Conservation (phyloP, 2,797 vertebrate genomes). For the Malacoctenus gilli region DNA sequence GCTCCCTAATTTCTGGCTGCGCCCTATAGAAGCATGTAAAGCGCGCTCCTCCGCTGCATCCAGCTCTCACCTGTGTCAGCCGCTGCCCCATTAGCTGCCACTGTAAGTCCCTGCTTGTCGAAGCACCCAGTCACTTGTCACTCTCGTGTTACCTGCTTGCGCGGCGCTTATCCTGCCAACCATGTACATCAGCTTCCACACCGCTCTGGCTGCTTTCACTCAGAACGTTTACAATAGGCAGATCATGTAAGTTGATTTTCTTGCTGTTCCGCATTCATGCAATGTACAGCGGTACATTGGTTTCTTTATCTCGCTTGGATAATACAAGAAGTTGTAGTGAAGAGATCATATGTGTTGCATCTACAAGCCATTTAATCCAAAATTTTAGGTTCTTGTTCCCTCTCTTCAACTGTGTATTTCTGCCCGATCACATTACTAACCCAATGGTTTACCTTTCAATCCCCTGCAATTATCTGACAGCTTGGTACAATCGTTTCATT, state of each 20-base stretch:
- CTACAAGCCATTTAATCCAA: too few species aligned
- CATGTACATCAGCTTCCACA: background rate
- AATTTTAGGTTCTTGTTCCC: too few species aligned
- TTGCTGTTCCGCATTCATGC: too few species aligned
- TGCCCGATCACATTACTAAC: background rate
- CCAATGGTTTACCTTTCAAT: background rate
- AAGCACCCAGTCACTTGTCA: constrained; percentile 15
- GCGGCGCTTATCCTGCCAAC: constrained; percentile 2
- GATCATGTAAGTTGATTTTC: too few species aligned
- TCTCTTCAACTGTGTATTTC: too few species aligned
- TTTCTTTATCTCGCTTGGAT: too few species aligned
- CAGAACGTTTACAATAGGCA: too few species aligned
- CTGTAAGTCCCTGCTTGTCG: constrained; percentile 10
- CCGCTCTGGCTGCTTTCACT: background rate
- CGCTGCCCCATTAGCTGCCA: constrained; percentile 26
- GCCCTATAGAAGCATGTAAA: background rate
- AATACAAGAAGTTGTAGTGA: too few species aligned
- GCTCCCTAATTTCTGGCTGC: constrained; percentile 23
- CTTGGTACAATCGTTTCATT: background rate
- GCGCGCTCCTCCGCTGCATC: constrained; percentile 6
- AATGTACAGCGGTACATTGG: too few species aligned
- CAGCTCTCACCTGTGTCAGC: constrained; percentile 30
- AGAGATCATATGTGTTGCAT: too few species aligned
- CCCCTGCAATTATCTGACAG: background rate
- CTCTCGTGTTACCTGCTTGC: constrained; percentile 1